These are phyloP conservation scores for Rhea americana DNA, from an alignment of 2,113 vertebrate genomes.

Conservation along the genomic window DNA sequence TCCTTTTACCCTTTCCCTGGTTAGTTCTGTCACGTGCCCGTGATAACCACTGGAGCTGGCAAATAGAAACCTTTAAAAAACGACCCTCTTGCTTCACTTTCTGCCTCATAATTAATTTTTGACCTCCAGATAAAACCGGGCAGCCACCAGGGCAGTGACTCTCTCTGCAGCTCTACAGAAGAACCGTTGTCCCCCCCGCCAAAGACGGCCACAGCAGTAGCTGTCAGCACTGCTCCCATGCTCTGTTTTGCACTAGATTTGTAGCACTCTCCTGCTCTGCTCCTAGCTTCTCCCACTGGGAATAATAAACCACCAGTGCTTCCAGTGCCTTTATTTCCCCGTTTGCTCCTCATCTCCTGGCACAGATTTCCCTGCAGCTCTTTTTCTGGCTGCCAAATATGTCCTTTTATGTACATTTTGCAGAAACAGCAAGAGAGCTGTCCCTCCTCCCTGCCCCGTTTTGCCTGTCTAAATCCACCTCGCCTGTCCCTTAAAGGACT, in stretches of 20 bases:
- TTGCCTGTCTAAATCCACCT: neutral
- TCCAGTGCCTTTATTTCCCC: neutral
- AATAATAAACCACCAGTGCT: neutral
- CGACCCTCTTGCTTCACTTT: neutral
- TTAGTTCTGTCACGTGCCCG: neutral
- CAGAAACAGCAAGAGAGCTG: neutral
- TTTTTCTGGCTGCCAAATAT: neutral
- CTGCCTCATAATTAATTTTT: neutral
- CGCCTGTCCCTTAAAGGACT: neutral
- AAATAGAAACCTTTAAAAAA: neutral
- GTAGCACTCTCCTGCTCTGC: neutral
- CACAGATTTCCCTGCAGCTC: neutral
- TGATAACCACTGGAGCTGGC: neutral
- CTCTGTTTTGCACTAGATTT: fast-evolving
- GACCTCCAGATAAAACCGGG: neutral
- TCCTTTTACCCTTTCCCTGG: neutral
- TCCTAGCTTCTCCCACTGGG: neutral
- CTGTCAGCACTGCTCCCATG: neutral
- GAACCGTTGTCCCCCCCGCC: fast-evolving
- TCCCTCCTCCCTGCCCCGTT: neutral
- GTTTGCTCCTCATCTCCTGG: neutral
- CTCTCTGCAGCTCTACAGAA: neutral
- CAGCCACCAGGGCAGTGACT: neutral
- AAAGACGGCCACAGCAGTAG: neutral
- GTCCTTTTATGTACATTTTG: neutral